Percentiles rank a stretch among this genome's conserved stretches.
These are phyloP conservation scores for Shargacucullia verbasci DNA, from an alignment of 2,888 invertebrate genomes.

Conservation along the genomic window DNA sequence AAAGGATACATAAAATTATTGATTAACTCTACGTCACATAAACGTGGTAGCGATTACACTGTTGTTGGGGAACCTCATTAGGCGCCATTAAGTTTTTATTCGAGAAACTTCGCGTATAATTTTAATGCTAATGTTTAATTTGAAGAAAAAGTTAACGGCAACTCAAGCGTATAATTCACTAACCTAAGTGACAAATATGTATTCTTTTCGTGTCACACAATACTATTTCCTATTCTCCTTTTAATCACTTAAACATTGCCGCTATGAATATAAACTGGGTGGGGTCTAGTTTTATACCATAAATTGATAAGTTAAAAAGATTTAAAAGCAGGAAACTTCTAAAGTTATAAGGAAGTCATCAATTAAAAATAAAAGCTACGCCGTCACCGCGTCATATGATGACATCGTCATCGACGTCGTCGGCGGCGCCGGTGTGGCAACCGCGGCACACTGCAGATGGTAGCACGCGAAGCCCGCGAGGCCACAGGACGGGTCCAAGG, in stretches of 20 bases:
- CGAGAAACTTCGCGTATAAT: constrained; percentile 40
- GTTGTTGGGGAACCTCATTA: constrained; percentile 51
- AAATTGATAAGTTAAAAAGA: constrained; percentile 14
- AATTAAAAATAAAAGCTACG: constrained; percentile 31
- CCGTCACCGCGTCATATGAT: constrained; percentile 20
- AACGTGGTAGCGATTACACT: constrained; percentile 52
- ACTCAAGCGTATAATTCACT: constrained; percentile 21
- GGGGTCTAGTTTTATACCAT: background rate
- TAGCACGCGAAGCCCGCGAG: constrained; percentile 70
- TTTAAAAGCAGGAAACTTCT: constrained; percentile 8
- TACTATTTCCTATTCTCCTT: constrained; percentile 8
- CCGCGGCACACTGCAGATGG: constrained; percentile 55
- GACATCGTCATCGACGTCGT: constrained; percentile 42
- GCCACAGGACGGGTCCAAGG: constrained; percentile 78
- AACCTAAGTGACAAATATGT: constrained; percentile 21
- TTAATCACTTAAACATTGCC: constrained; percentile 1
- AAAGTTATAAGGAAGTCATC: constrained; percentile 20
- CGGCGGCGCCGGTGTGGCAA: constrained; percentile 52
- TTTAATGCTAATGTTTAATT: constrained; percentile 26
- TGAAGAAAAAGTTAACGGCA: constrained; percentile 17
- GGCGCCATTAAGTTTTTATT: constrained; percentile 46
- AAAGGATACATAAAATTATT: constrained; percentile 34
- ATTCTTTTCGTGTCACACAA: constrained; percentile 1
- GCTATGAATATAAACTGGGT: background rate
- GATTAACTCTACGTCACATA: constrained; percentile 43